Evolutionary conservation across 2,888 invertebrate genomes (phyloP).

Genomic region (Teleogryllus oceanicus): DNA sequence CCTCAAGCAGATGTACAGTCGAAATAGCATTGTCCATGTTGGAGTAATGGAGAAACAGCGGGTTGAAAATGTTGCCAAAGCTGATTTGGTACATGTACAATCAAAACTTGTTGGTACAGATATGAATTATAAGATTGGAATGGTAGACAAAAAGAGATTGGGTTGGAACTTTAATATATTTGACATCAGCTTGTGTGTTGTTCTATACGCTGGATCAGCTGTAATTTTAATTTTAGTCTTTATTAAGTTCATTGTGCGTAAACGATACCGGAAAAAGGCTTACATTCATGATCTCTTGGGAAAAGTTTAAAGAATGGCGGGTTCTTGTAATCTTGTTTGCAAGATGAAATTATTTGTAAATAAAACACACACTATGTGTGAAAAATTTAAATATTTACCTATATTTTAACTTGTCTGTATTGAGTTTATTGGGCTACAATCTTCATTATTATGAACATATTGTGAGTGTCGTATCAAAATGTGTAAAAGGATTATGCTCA

Average conservation of each 20-base stretch:
- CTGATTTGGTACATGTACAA: neutral
- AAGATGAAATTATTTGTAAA: too few relatives aligned
- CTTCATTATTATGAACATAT: too few relatives aligned
- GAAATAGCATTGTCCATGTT: constrained; percentile 36
- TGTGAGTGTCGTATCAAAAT: too few relatives aligned
- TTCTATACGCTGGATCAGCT: constrained; percentile 71
- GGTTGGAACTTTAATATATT: constrained; percentile 59
- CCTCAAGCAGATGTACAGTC: constrained; percentile 55
- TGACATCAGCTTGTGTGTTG: constrained; percentile 73
- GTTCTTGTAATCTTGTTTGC: too few relatives aligned
- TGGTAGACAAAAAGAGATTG: neutral
- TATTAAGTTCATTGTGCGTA: constrained; percentile 68
- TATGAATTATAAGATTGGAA: constrained; percentile 35
- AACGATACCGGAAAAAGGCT: constrained; percentile 67
- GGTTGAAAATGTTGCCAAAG: neutral
- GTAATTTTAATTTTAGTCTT: constrained; percentile 71
- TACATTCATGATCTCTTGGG: constrained; percentile 67
- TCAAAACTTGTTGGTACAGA: constrained; percentile 32
- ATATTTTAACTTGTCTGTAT: too few relatives aligned
- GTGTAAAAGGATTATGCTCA: too few relatives aligned
- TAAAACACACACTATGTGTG: too few relatives aligned
- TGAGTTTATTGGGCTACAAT: too few relatives aligned
- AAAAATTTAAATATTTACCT: too few relatives aligned
- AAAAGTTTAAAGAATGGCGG: constrained; percentile 56
- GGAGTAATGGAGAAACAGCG: constrained; percentile 24